Conservation (phyloP, 2,797 vertebrate species). For the Coregonus suidteri region DNA sequence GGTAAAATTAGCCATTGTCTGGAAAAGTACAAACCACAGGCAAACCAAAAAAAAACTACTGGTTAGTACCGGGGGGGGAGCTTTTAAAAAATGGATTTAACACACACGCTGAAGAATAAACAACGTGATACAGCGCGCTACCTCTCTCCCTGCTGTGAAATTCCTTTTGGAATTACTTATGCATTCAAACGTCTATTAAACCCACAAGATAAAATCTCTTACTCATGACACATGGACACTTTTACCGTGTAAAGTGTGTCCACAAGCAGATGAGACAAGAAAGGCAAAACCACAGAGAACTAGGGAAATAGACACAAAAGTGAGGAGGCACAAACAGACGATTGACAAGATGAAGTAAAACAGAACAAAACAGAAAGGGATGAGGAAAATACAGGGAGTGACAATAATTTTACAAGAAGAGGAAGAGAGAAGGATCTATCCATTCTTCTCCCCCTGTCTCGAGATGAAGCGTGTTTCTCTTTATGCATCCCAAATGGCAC, state of each 20-base stretch:
- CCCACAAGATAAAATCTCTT: not conserved
- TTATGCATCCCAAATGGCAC: not conserved
- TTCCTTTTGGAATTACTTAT: not conserved
- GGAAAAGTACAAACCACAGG: not conserved
- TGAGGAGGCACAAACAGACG: not conserved
- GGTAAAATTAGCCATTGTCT: constrained; percentile 1
- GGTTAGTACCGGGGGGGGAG: too few species aligned
- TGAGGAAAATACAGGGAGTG: constrained; percentile 1
- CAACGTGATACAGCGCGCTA: not conserved
- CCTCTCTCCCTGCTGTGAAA: not conserved
- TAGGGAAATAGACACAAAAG: not conserved
- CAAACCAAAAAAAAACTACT: too few species aligned
- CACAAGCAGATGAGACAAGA: not conserved
- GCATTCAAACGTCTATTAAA: not conserved
- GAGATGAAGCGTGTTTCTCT: constrained; percentile 13
- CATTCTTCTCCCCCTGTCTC: constrained; percentile 6
- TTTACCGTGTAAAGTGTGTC: not conserved
- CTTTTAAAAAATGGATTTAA: too few species aligned
- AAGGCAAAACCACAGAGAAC: not conserved
- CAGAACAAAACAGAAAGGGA: not conserved
- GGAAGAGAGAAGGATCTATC: not conserved
- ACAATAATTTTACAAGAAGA: not conserved
- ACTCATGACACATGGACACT: not conserved
- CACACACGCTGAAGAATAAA: not conserved
- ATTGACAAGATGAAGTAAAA: constrained; percentile 1